phyloP scores from a whole-genome alignment of 2,888 invertebrate genomes.

The Drosophila picticornis region DNA sequence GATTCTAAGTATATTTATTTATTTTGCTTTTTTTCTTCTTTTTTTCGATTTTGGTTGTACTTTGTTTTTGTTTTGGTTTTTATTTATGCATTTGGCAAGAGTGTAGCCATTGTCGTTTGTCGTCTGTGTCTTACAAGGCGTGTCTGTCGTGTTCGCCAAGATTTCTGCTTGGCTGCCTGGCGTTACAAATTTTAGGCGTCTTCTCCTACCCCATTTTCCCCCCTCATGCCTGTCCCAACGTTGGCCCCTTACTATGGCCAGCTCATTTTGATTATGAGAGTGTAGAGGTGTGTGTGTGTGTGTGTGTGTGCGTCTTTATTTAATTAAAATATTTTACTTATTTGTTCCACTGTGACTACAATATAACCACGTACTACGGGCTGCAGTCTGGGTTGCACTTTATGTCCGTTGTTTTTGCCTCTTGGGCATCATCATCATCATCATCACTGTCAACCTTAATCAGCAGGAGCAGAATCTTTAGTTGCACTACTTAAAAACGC shows the following conservation, averaged over 20 bases:
- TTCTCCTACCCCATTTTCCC: background rate
- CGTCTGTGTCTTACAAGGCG: conserved; percentile 74
- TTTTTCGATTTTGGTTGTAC: conserved; percentile 55
- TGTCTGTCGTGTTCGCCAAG: conserved; percentile 67
- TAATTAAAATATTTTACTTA: conserved; percentile 73
- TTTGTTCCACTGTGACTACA: conserved; percentile 46
- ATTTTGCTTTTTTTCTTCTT: conserved; percentile 27
- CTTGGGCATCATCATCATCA: conserved; percentile 34
- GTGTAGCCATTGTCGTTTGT: conserved; percentile 69
- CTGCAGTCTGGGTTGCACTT: conserved; percentile 45
- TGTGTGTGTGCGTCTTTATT: conserved; percentile 59
- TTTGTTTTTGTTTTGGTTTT: conserved; percentile 11
- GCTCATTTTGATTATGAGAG: conserved; percentile 39
- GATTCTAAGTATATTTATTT: conserved; percentile 19
- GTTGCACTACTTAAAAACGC: conserved; percentile 13
- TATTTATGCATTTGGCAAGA: conserved; percentile 62
- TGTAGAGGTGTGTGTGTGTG: conserved; percentile 25
- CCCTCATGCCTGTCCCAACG: conserved; percentile 21
- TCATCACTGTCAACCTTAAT: conserved; percentile 47
- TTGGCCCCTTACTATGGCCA: conserved; percentile 24
- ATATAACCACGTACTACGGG: background rate
- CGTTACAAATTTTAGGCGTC: conserved; percentile 72
- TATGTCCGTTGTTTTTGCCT: conserved; percentile 51
- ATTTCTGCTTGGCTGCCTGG: conserved; percentile 71
- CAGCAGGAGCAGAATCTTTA: conserved; percentile 43